phyloP scores from a whole-genome alignment of 2,113 vertebrate species.

The Myrmecophaga tridactyla region DNA sequence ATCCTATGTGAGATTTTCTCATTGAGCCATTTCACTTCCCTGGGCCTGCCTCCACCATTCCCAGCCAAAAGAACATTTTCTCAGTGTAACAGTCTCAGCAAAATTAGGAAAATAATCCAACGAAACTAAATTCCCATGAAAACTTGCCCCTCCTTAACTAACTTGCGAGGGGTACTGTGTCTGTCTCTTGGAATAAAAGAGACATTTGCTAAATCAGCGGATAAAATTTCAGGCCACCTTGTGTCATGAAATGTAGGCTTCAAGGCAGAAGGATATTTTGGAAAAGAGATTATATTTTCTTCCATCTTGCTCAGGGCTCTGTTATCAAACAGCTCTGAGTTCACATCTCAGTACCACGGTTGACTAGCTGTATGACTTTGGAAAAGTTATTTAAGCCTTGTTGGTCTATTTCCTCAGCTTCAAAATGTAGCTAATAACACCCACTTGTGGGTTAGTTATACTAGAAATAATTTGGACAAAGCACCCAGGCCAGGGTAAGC shows the following conservation, averaged over 20 bases:
- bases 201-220: neutral
- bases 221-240: neutral
- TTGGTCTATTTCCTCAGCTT: neutral
- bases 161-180: neutral
- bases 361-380: neutral
- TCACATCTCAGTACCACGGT: neutral
- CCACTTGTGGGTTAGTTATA: neutral
- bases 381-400: neutral
- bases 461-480: neutral
- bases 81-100: neutral
- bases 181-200: neutral
- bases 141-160: neutral
- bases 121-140: neutral
- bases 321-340: neutral
- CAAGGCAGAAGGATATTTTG: neutral
- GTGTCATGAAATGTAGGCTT: neutral
- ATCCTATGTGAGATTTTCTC: neutral
- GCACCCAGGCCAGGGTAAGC: neutral
- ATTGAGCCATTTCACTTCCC: neutral
- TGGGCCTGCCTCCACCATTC: neutral
- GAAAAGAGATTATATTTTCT: neutral
- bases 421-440: neutral
- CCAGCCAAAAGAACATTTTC: neutral
- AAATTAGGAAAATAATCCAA: neutral
- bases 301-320: neutral